Evolutionary conservation across 2,888 invertebrate genomes (phyloP), one percentile per base, ranked within the genome.

Genomic region (Laothoe populi): DNA sequence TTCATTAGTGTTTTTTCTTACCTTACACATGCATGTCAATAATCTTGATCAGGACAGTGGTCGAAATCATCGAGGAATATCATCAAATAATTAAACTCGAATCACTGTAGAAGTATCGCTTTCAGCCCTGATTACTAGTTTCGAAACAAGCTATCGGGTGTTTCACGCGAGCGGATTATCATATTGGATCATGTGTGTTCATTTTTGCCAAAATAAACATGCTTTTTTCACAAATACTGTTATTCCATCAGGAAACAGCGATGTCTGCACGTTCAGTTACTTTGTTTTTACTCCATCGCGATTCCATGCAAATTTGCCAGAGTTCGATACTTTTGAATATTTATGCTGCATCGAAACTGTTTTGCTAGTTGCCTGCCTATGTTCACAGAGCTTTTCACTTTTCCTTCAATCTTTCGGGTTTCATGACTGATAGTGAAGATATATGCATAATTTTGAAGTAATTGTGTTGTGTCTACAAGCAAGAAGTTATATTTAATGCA

Each of bases 241-340:
- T 53, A 53, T 53, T 35, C 35, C 31, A 53, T 35, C 53, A 53
- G 35, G 19, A 35, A 35, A 53, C 53, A 35, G 59, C 45, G 45
- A 31, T 31, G 35, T 53, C 53, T 44, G 59, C 45, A 31, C 59
- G 26, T 59, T 19, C 44, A 16, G 45, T 66, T 62, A 63, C 42
- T 64, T 44, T 64, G 62, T 64, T 66, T 67, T 48, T 63, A 59
- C 57, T 60, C 61, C 42, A 66, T 24, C 46, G 38, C 44, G 65
- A 60, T 64, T 65, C 67, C 65, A 68, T 70, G 71, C 67, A 68
- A 70, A 70, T 69, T 63, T 65, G 64, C 60, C 60, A 57, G 62
- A 63, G 49, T 63, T 65, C 67, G 57, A 63, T 64, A 48, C 59
- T 62, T 64, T 66, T 70, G 69, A 71, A 68, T 70, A 71, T 70